Evolutionary conservation across 2,113 vertebrate species (phyloP).

Genomic region (Apaloderma vittatum): DNA sequence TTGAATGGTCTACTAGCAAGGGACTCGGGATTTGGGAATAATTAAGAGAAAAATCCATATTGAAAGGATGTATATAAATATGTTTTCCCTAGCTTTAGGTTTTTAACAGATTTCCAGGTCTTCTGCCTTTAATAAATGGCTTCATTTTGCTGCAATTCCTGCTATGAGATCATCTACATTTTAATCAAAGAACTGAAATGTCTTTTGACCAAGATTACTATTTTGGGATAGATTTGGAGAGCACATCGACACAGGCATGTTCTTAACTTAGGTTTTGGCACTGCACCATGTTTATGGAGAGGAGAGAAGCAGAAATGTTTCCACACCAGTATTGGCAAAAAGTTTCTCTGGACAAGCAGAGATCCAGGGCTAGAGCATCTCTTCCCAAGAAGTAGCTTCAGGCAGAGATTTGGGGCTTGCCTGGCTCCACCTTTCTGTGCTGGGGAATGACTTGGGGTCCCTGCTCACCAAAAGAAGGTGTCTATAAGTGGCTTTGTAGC

Average conservation of each 20-base stretch:
- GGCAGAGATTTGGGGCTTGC: background rate
- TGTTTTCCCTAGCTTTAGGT: background rate
- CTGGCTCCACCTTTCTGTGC: background rate
- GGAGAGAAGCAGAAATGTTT: background rate
- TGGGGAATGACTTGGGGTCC: background rate
- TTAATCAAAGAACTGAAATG: slow-evolving; percentile 53
- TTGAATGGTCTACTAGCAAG: background rate
- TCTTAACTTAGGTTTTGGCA: slow-evolving; percentile 29
- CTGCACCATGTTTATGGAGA: background rate
- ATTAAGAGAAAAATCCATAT: background rate
- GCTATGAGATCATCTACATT: slow-evolving; percentile 57
- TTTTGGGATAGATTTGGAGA: slow-evolving; percentile 53
- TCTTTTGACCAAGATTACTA: slow-evolving; percentile 55
- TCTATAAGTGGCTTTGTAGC: background rate
- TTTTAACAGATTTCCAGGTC: slow-evolving; percentile 31
- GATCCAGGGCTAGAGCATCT: background rate
- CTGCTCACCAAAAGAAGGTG: background rate
- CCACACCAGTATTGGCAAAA: background rate
- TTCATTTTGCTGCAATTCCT: slow-evolving; percentile 7
- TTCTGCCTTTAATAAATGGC: slow-evolving; percentile 58
- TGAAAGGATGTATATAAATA: background rate
- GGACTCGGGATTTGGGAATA: background rate
- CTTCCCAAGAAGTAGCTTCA: background rate
- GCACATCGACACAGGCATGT: background rate
- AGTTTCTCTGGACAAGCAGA: background rate